Evolutionary conservation across 2,113 vertebrate genomes (phyloP).

Genomic region (Ailurus styani): DNA sequence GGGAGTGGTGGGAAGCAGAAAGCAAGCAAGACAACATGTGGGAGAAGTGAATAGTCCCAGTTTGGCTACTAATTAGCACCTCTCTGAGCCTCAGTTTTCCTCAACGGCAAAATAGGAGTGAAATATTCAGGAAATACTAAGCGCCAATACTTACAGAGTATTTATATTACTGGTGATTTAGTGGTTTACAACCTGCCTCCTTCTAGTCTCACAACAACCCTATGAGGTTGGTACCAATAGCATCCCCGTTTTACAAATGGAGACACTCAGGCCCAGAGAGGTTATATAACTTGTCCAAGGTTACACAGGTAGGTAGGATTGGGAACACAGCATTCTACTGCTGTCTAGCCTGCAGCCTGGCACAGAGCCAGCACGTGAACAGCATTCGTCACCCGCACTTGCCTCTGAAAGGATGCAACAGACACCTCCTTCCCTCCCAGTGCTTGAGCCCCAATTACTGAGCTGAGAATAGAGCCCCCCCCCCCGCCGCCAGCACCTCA

Average conservation of each 20-base stretch:
- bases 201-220: neutral
- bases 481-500: no score
- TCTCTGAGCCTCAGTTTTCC: neutral
- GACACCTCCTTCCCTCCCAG: neutral
- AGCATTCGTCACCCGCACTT: neutral
- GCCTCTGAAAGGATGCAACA: neutral
- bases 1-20: neutral
- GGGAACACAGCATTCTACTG: neutral
- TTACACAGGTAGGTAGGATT: neutral
- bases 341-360: neutral
- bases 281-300: neutral
- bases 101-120: neutral
- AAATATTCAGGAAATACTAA: neutral
- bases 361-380: neutral
- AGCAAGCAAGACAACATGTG: neutral
- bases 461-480: neutral
- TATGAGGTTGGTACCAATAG: neutral
- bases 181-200: neutral
- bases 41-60: neutral
- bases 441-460: neutral
- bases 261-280: neutral
- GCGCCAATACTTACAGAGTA: neutral
- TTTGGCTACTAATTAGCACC: neutral
- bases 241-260: neutral
- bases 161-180: neutral